Evolutionary conservation across 2,888 invertebrate species (phyloP).

Genomic region (Hemistola chrysoprasaria): DNA sequence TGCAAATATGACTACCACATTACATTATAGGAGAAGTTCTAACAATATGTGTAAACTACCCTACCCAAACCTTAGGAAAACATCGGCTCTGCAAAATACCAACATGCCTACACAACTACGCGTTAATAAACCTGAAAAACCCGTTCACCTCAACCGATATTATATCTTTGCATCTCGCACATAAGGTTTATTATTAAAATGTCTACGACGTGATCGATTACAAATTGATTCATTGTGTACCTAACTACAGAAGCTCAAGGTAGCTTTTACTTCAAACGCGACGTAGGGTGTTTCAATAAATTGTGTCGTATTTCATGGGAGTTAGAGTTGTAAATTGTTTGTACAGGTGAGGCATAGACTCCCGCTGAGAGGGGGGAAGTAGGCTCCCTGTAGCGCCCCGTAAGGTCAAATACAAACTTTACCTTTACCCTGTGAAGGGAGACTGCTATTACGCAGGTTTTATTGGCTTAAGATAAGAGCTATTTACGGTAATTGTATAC

Average conservation of each 20-base stretch:
- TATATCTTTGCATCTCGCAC: slow-evolving; percentile 29
- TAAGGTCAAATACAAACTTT: slow-evolving; percentile 62
- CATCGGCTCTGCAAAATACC: slow-evolving; percentile 41
- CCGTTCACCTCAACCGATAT: slow-evolving; percentile 11
- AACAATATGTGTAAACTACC: slow-evolving; percentile 53
- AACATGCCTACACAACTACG: slow-evolving; percentile 39
- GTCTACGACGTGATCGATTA: slow-evolving; percentile 47
- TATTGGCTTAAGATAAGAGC: slow-evolving; percentile 53
- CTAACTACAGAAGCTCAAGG: slow-evolving; percentile 60
- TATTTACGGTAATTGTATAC: slow-evolving; percentile 23
- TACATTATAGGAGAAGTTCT: too few relatives aligned
- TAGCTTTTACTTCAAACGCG: slow-evolving; percentile 47
- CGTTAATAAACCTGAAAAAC: slow-evolving; percentile 30
- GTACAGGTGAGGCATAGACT: slow-evolving; percentile 16
- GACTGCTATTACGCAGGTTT: slow-evolving; percentile 46
- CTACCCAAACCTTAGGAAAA: slow-evolving; percentile 46
- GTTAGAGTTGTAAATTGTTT: slow-evolving; percentile 40
- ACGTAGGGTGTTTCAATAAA: slow-evolving; percentile 36
- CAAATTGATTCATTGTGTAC: slow-evolving; percentile 61
- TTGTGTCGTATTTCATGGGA: slow-evolving; percentile 41
- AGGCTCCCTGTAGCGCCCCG: slow-evolving; percentile 26
- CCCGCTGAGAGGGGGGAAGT: slow-evolving; percentile 8
- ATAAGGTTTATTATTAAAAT: slow-evolving; percentile 39
- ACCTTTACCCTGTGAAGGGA: slow-evolving; percentile 46
- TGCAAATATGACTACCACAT: too few relatives aligned